Conservation (phyloP, 2,797 vertebrate genomes). For the Macroramphosus scolopax region DNA sequence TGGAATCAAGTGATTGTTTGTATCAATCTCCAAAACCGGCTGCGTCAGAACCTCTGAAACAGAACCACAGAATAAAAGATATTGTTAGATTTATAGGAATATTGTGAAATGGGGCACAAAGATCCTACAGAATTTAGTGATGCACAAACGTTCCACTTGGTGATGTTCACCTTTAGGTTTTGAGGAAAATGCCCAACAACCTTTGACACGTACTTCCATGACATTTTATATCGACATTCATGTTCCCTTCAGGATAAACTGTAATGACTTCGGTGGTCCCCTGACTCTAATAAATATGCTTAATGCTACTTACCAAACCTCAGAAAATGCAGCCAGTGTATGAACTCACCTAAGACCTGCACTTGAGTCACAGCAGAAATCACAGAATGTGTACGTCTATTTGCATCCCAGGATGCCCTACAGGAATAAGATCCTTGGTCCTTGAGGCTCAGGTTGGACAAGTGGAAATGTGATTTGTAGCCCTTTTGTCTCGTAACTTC, state of each 20-base stretch:
- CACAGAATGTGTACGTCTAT: slow-evolving; percentile 12
- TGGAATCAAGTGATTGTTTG: fast-evolving
- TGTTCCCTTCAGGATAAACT: no score
- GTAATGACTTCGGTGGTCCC: no score
- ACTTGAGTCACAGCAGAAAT: slow-evolving; percentile 38
- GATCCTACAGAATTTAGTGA: no score
- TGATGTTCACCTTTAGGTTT: no score
- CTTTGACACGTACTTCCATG: no score
- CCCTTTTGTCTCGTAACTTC: slow-evolving; percentile 41
- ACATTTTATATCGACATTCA: no score
- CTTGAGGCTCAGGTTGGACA: slow-evolving; percentile 39
- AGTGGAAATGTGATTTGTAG: slow-evolving; percentile 15
- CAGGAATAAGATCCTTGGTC: slow-evolving; percentile 71
- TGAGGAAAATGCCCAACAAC: no score
- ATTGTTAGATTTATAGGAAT: no score
- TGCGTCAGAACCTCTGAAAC: slow-evolving; percentile 62
- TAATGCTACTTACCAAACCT: background rate
- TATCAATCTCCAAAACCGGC: slow-evolving; percentile 45
- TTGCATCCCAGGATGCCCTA: slow-evolving; percentile 60
- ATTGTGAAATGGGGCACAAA: no score
- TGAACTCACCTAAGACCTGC: slow-evolving; percentile 52
- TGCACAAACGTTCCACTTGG: no score
- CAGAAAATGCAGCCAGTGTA: background rate
- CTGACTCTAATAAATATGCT: background rate
- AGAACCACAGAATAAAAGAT: slow-evolving; percentile 9